A percentile compares a stretch with the other conserved stretches of the same genome.
phyloP scores from a whole-genome alignment of 2,797 vertebrate genomes.

The Eulemur coronatus region DNA sequence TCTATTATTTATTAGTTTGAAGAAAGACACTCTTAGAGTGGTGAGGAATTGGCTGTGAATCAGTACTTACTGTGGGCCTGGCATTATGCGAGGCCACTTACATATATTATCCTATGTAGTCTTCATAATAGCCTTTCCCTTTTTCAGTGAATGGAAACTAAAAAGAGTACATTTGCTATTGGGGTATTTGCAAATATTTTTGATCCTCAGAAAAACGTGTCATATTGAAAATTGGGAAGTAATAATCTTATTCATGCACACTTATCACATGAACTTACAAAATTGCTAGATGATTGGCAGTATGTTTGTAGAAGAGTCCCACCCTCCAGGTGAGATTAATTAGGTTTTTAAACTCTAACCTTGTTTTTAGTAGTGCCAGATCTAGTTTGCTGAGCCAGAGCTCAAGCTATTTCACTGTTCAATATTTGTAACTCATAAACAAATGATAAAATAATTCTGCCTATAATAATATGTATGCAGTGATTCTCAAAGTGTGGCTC shows the following conservation, averaged over 20 bases:
- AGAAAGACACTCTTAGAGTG: background rate
- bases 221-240: background rate
- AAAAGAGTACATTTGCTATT: conserved; percentile 16
- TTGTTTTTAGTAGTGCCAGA: conserved; percentile 1
- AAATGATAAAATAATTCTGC: conserved; percentile 29
- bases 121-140: background rate
- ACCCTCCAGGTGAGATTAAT: background rate
- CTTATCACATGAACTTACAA: background rate
- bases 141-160: background rate
- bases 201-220: background rate
- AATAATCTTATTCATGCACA: background rate
- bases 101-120: background rate
- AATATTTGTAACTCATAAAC: background rate
- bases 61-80: background rate
- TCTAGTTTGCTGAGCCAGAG: conserved; percentile 17
- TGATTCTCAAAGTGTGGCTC: background rate
- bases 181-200: background rate
- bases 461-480: background rate
- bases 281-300: background rate
- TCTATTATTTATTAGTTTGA: background rate
- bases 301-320: background rate
- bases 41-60: background rate
- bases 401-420: background rate
- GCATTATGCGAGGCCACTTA: background rate
- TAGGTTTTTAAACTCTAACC: conserved; percentile 6